Conservation (phyloP, 2,797 vertebrate species). For the Tarsius wallacei region DNA sequence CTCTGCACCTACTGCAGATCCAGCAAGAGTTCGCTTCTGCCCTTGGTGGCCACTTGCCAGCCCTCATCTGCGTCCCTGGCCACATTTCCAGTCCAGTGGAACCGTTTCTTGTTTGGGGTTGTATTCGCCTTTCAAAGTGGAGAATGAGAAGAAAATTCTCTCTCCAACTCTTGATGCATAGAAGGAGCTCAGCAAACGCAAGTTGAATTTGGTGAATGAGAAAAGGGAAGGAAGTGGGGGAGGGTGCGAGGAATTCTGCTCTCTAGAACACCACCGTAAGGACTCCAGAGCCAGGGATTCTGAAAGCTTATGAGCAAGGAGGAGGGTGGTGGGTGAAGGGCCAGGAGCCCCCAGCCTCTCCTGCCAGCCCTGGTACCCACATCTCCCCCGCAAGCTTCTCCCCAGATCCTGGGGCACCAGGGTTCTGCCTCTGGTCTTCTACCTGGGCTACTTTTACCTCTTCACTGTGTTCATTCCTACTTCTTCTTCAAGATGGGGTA, state of each 20-base stretch:
- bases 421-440: neutral
- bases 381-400: no score
- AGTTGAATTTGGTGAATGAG: neutral
- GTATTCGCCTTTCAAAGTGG: neutral
- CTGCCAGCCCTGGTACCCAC: neutral
- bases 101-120: neutral
- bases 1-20: neutral
- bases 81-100: neutral
- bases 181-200: slow-evolving; percentile 23
- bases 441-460: neutral
- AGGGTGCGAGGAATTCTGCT: neutral
- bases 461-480: neutral
- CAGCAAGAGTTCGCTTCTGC: neutral
- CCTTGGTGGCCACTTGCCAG: neutral
- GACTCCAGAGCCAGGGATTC: neutral
- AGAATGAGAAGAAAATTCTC: slow-evolving; percentile 2
- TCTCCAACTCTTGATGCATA: neutral
- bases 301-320: neutral
- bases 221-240: no score
- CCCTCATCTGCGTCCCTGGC: neutral
- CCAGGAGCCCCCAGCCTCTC: neutral
- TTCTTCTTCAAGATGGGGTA: neutral
- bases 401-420: neutral
- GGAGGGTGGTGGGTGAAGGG: neutral
- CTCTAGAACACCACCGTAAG: neutral